Conservation (phyloP, 1,140 invertebrate genomes). For the Trichonephila clavata region DNA sequence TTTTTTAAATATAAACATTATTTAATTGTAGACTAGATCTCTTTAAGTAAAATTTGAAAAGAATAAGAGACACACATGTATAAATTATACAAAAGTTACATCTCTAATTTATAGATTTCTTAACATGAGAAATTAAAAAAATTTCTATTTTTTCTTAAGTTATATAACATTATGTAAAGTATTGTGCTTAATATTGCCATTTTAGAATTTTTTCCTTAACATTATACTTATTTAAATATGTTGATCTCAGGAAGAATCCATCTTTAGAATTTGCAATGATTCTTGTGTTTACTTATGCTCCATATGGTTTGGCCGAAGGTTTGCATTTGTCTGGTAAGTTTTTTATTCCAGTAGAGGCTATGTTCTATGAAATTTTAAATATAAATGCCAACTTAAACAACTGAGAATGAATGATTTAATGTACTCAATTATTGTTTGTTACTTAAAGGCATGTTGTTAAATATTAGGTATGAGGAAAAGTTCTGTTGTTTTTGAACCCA, state of each 20-base stretch:
- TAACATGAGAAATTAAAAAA: too few relatives aligned
- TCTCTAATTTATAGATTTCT: too few relatives aligned
- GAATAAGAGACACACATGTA: not conserved
- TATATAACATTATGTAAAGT: not conserved
- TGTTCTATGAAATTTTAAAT: constrained; percentile 21
- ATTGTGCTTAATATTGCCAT: not conserved
- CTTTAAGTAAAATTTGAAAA: too few relatives aligned
- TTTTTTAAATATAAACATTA: too few relatives aligned
- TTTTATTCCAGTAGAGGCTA: not conserved
- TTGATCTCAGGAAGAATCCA: constrained; percentile 98
- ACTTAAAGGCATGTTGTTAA: too few relatives aligned
- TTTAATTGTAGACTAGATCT: too few relatives aligned
- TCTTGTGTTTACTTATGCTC: constrained; percentile 98
- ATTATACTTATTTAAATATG: constrained; percentile 90
- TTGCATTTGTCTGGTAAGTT: constrained; percentile 90
- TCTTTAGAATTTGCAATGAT: constrained; percentile 99
- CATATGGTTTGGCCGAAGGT: constrained; percentile 98
- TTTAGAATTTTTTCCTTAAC: constrained; percentile 64
- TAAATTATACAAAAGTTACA: too few relatives aligned
- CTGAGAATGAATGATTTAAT: too few relatives aligned
- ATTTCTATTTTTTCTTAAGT: not conserved
- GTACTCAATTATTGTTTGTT: too few relatives aligned
- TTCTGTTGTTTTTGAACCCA: too few relatives aligned
- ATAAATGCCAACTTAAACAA: too few relatives aligned
- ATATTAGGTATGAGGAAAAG: too few relatives aligned